phyloP scores from a whole-genome alignment of 2,888 invertebrate genomes.

The Caenorhabditis doughertyi region DNA sequence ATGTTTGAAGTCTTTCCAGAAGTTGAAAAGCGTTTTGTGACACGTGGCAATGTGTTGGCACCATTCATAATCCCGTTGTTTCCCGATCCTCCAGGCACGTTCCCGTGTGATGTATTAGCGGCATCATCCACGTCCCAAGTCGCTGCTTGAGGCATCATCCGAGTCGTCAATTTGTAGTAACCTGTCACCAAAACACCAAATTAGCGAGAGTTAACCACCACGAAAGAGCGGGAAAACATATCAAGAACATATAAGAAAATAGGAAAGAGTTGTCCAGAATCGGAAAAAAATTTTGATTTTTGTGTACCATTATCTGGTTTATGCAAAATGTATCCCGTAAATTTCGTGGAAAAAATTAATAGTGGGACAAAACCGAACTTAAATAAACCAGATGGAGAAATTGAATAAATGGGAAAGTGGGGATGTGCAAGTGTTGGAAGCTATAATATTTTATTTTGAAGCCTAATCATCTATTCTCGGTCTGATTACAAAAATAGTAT shows the following conservation, averaged over 20 bases:
- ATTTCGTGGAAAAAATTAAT: not conserved
- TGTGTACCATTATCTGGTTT: too few species aligned
- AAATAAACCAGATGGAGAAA: too few species aligned
- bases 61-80: slow-evolving; percentile 22
- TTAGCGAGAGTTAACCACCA: slow-evolving; percentile 24
- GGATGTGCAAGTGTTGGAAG: not conserved
- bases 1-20: slow-evolving; percentile 51
- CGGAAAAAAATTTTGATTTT: too few species aligned
- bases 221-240: not conserved
- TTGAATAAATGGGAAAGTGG: not conserved
- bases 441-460: too few species aligned
- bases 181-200: slow-evolving; percentile 36
- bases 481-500: too few species aligned
- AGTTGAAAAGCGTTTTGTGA: slow-evolving; percentile 47
- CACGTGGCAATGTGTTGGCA: slow-evolving; percentile 56
- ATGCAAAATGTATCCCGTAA: not conserved
- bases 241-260: not conserved
- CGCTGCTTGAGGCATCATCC: slow-evolving; percentile 38
- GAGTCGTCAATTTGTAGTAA: not conserved
- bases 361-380: not conserved
- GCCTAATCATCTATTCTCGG: too few species aligned
- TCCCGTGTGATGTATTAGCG: not conserved
- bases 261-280: not conserved
- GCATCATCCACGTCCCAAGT: slow-evolving; percentile 23
- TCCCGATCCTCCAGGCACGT: not conserved